Evolutionary conservation across 2,888 invertebrate genomes (phyloP).

Genomic region (Agelastica alni): DNA sequence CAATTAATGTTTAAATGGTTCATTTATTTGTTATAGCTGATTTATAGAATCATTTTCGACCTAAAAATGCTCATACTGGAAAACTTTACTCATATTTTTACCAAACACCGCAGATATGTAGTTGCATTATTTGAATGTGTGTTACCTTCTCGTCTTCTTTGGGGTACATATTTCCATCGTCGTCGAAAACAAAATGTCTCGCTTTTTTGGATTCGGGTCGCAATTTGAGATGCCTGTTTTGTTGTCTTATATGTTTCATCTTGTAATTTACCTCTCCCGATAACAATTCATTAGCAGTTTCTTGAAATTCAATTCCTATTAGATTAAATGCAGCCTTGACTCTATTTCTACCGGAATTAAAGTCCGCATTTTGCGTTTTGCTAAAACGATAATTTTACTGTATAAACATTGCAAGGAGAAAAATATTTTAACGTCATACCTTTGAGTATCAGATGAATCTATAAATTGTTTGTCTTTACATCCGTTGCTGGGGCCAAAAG

Average conservation of each 20-base stretch:
- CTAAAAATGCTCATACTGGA: too few relatives aligned
- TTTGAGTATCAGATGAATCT: slow-evolving; percentile 10
- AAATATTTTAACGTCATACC: slow-evolving; percentile 10
- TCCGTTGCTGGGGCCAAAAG: slow-evolving; percentile 40
- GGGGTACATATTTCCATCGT: slow-evolving; percentile 64
- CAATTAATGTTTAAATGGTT: too few relatives aligned
- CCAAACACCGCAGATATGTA: too few relatives aligned
- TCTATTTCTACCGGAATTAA: slow-evolving; percentile 51
- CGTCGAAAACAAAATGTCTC: slow-evolving; percentile 69
- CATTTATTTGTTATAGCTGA: too few relatives aligned
- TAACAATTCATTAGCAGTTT: slow-evolving; percentile 50
- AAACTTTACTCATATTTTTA: too few relatives aligned
- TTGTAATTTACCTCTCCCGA: slow-evolving; percentile 68
- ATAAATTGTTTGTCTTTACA: neutral
- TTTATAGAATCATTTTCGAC: too few relatives aligned
- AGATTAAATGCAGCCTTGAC: slow-evolving; percentile 68
- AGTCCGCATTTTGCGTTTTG: slow-evolving; percentile 32
- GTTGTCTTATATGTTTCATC: slow-evolving; percentile 62
- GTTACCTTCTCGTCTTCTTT: slow-evolving; percentile 42
- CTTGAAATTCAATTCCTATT: slow-evolving; percentile 62
- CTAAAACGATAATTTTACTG: too few relatives aligned
- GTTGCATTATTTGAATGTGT: neutral
- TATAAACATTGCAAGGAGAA: neutral
- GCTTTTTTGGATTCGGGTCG: slow-evolving; percentile 50
- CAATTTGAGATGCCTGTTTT: slow-evolving; percentile 63